These are phyloP conservation scores for Melanerpes aurifrons DNA, from an alignment of 2,113 vertebrate species.

Conservation along the genomic window DNA sequence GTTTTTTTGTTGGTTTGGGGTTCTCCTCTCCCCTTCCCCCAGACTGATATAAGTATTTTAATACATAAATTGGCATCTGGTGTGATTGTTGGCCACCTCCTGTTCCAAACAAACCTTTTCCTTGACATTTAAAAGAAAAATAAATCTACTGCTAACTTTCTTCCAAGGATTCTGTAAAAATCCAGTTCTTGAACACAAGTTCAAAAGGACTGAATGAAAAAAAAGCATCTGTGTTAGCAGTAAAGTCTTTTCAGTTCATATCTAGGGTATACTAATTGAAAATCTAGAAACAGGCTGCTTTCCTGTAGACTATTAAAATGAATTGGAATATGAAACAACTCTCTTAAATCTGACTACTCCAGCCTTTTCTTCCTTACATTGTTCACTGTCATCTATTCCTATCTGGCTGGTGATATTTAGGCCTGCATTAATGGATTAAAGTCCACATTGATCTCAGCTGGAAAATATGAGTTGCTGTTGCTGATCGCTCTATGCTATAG, in stretches of 20 bases:
- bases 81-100: constrained; percentile 32
- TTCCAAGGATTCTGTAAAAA: constrained; percentile 63
- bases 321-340: constrained; percentile 69
- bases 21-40: neutral
- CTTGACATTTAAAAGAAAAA: constrained; percentile 62
- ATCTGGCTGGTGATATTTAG: constrained; percentile 75
- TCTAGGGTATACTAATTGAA: constrained; percentile 72
- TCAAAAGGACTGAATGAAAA: constrained; percentile 50
- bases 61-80: constrained; percentile 51
- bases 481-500: constrained; percentile 74
- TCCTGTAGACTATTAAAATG: constrained; percentile 68
- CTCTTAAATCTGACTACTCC: constrained; percentile 58
- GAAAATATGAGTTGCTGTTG: constrained; percentile 77
- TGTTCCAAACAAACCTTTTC: constrained; percentile 39
- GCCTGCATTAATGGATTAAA: constrained; percentile 69
- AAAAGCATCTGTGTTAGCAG: constrained; percentile 57
- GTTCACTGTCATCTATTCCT: constrained; percentile 64
- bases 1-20: constrained; percentile 15
- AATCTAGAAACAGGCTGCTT: constrained; percentile 70
- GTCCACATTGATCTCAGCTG: constrained; percentile 75
- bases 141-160: constrained; percentile 26
- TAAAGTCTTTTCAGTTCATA: constrained; percentile 68
- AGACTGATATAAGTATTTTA: constrained; percentile 37
- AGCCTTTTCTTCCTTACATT: constrained; percentile 46
- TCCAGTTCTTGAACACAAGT: constrained; percentile 50